Conservation (phyloP, 2,113 vertebrate genomes). For the Sterna hirundo region DNA sequence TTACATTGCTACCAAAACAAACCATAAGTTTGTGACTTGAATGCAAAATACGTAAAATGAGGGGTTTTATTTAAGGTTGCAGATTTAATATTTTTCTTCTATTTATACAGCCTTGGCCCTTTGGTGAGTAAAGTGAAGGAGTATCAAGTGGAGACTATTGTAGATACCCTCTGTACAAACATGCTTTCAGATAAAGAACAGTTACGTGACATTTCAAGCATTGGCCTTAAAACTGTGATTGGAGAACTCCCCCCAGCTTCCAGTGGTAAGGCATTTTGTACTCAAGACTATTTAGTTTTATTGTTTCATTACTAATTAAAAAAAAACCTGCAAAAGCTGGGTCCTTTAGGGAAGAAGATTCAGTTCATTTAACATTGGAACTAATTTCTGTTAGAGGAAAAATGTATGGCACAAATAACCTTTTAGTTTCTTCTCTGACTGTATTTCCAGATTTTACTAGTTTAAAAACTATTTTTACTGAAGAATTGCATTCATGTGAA, state of each 20-base stretch:
- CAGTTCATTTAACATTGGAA: neutral
- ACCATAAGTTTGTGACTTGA: neutral
- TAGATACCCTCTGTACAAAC: slow-evolving; percentile 98
- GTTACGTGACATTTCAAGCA: slow-evolving; percentile 96
- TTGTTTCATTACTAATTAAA: neutral
- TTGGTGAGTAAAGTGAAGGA: slow-evolving; percentile 99
- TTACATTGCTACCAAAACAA: neutral
- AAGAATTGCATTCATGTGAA: neutral
- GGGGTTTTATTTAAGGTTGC: neutral
- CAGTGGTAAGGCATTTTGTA: slow-evolving; percentile 82
- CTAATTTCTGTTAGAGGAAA: neutral
- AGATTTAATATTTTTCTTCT: slow-evolving; percentile 4
- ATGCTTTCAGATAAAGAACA: slow-evolving; percentile 99
- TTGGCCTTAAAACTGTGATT: slow-evolving; percentile 98
- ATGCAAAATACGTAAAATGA: neutral
- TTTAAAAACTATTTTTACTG: neutral
- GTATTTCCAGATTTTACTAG: neutral
- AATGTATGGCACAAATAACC: neutral
- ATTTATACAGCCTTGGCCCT: slow-evolving; percentile 86
- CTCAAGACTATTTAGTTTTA: neutral
- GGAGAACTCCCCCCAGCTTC: slow-evolving; percentile 98
- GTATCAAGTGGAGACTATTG: slow-evolving; percentile 98
- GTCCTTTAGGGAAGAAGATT: neutral
- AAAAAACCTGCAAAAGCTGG: neutral
- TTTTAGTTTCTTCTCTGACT: neutral